Evolutionary conservation across 2,888 invertebrate genomes (phyloP), one percentile per base, ranked within the genome.

Genomic region (Nemurella pictetii): DNA sequence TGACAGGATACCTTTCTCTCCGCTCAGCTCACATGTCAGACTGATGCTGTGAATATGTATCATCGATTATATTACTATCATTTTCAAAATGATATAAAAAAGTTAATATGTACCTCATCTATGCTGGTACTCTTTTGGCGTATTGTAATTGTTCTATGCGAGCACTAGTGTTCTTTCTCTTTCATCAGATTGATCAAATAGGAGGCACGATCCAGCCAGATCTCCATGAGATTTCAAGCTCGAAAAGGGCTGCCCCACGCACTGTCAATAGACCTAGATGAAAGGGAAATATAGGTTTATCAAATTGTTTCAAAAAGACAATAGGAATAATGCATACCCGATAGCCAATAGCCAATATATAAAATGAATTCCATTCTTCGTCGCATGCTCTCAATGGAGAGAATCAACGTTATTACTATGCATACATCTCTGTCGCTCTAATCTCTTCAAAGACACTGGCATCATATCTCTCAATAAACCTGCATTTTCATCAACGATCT

Each of bases 251-350:
- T 35, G n/a, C 25, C 32, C 80, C 35, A 26, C 27, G 55, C 27
- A 78, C 30, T 78, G 78, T 55, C 15, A 78, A 82, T 27, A 27
- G 28, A 81, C 0, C 25, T 25, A 72, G 72, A 72, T 72, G 55
- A 72, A 82, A 82, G 72, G 82, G 29, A 82, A 82, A 32, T n/a
- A 82, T 36, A 29, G 82, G 28, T 72, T 82, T 82, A 55, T 20
- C n/a, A 82, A 82, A 82, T 82, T 82, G 82, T 82, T 82, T 82
- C 55, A 82, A 82, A 82, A 72, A 82, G 82, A 82, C 82, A 82
- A 82, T 82, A 82, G 82, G 72, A 82, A 82, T 82, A 82, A 82
- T 82, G 72, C 72, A 82, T 36, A 25, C 82, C 32, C 36, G 82
- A 82, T 82, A 82, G 82, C 82, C 82, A 82, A 82, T 82, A 82